Evolutionary conservation across 2,113 vertebrate genomes (phyloP), one percentile per base, ranked within the genome.

Genomic region (Geococcyx californianus): DNA sequence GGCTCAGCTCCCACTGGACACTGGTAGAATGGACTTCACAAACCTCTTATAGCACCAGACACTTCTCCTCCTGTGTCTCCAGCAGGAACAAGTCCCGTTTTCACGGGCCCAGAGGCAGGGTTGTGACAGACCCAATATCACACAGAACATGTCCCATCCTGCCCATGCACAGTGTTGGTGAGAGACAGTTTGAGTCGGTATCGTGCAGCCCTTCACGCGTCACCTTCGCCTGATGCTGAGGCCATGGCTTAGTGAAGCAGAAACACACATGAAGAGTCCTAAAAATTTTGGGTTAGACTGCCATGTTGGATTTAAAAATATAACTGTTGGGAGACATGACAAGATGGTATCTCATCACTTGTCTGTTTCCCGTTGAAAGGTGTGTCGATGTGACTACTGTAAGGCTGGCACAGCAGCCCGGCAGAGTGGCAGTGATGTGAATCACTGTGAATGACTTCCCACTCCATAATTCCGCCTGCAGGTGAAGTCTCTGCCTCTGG

Each of bases 131-230:
- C 7, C 10, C 25, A 26, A 40, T n/a, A 23, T 17, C 38, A 44
- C 25, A 36, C 70, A 59, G 38, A 52, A n/a, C 14, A n/a, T 3
- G 28, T 21, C n/a, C 31, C 68, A 19, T 28, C 18, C 18, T 73
- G 52, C n/a, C 38, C 10, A 19, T 10, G 31, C 18, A n/a, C 42
- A 6, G 13, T 5, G 76, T 31, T 87, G 84, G 15, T 0, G 0
- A 56, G 60, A 44, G n/a, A 17, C 42, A 60, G 38, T 52, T 36
- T 60, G 33, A 77, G 77, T 19, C 73, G 33, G 34, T 7, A n/a
- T 9, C 55, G 21, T 12, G 13, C 38, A 77, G 45, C 44, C 21
- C 34, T 54, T 68, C 20, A n/a, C 68, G 36, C 4, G 6, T 13
- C 49, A n/a, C n/a, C 28, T 3, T 19, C 49, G 3, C 3, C 68